Conservation (phyloP, 2,797 vertebrate species). For the Liparis tanakae region DNA sequence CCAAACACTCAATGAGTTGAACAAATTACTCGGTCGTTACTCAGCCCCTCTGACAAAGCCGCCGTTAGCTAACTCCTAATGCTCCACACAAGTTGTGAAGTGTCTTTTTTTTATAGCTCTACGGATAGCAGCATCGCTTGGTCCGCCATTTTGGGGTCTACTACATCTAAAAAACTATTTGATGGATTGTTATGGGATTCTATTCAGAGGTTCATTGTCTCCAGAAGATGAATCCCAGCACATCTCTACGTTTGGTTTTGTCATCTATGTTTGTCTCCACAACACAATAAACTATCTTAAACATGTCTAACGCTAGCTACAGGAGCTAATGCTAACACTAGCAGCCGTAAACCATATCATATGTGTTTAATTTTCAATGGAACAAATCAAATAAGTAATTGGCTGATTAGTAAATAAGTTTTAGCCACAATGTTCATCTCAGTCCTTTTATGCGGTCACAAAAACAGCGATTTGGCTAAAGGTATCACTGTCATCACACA, state of each 20-base stretch:
- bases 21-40: constrained; percentile 2
- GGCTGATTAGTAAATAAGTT: not conserved
- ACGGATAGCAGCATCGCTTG: not conserved
- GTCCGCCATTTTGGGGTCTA: not conserved
- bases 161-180: not conserved
- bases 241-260: not conserved
- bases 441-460: not conserved
- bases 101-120: not conserved
- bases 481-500: not conserved
- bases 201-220: not conserved
- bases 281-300: not conserved
- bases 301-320: not conserved
- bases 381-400: not conserved
- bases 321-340: not conserved
- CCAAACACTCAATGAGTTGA: constrained; percentile 8
- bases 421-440: not conserved
- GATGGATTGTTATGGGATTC: not conserved
- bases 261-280: not conserved
- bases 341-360: not conserved
- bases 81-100: not conserved
- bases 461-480: not conserved
- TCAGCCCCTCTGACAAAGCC: not conserved
- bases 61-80: not conserved
- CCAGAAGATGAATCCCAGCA: not conserved
- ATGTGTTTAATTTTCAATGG: not conserved